Evolutionary conservation across 2,797 vertebrate genomes (phyloP).

Genomic region (Danio tinwini): DNA sequence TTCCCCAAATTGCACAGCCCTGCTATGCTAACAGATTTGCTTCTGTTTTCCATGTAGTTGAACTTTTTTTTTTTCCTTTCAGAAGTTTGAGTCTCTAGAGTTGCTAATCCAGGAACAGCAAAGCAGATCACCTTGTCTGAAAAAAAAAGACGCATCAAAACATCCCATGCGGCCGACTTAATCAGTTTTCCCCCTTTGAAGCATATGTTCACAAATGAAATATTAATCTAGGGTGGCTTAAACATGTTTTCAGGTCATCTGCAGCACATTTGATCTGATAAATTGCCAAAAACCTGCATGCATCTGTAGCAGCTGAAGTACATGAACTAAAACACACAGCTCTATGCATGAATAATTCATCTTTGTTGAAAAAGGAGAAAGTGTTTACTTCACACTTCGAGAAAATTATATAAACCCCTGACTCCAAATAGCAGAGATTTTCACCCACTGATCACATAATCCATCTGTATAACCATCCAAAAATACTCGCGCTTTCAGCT

Average conservation of each 20-base stretch:
- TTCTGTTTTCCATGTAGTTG: slow-evolving; percentile 21
- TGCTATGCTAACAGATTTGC: neutral
- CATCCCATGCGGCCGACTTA: slow-evolving; percentile 45
- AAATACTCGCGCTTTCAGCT: slow-evolving; percentile 28
- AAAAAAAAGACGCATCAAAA: slow-evolving; percentile 29
- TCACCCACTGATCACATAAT: slow-evolving; percentile 17
- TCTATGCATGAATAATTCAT: slow-evolving; percentile 14
- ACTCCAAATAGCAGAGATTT: slow-evolving; percentile 16
- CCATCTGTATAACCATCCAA: slow-evolving; percentile 14
- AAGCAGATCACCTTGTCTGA: slow-evolving; percentile 23
- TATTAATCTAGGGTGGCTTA: slow-evolving; percentile 59
- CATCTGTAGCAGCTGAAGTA: neutral
- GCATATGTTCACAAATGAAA: slow-evolving; percentile 63
- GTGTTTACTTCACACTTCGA: slow-evolving; percentile 6
- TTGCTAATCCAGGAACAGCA: slow-evolving; percentile 23
- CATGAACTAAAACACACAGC: slow-evolving; percentile 23
- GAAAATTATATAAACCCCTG: neutral
- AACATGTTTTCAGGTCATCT: slow-evolving; percentile 56
- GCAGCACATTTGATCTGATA: slow-evolving; percentile 39
- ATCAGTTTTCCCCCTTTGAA: slow-evolving; percentile 55
- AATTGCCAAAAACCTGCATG: slow-evolving; percentile 66
- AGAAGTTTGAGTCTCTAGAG: slow-evolving; percentile 12
- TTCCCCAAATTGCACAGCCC: too few species aligned
- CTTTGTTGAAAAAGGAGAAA: neutral
- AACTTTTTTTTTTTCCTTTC: neutral